Evolutionary conservation across 1,140 invertebrate species (phyloP), one percentile per base, ranked within the genome.

Genomic region (silkworm (Bombyx mori)): DNA sequence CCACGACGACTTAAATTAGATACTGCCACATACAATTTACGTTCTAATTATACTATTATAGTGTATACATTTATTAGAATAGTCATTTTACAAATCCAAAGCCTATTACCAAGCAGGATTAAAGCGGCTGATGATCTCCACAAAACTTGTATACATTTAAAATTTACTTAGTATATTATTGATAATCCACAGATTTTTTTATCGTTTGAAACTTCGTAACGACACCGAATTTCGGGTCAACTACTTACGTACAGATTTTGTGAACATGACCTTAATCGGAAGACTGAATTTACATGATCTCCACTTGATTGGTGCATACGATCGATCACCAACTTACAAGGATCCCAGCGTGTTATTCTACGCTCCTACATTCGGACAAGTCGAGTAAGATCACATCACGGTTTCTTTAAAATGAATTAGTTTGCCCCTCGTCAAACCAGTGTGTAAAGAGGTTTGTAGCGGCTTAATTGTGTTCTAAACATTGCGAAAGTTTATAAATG

Each of bases 191-290:
- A 86, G 82, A 44, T 83, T 83, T 57, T 86, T 86, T 56, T 73
- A 83, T 49, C 75, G 82, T 10, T 67, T 83, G 70, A 83, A 82
- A 48, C 75, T 86, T 3, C 73, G 79, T 1, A 83, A 83, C 60
- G 60, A 78, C 47, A 86, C 82, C 0, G n/a, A 63, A 2, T 86
- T 86, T 54, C 70, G 61, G 2, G 51, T 83, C 9, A 61, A 68
- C 6, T 57, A 51, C 7, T 54, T 86, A 5, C 55, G 67, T 10
- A 77, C 69, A 42, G 67, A 83, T 50, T 50, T 85, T 0, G 12
- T 51, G 6, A 71, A 77, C 5, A 70, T 85, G 66, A 35, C 55
- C 18, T 12, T 85, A 12, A 61, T 26, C 1, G 58, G 62, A 0
- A 53, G 61, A 7, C 56, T 85, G 5, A 60, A 58, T 0, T 65